These are phyloP conservation scores for Dynastes tityus DNA, from an alignment of 2,888 invertebrate genomes.

Conservation along the genomic window DNA sequence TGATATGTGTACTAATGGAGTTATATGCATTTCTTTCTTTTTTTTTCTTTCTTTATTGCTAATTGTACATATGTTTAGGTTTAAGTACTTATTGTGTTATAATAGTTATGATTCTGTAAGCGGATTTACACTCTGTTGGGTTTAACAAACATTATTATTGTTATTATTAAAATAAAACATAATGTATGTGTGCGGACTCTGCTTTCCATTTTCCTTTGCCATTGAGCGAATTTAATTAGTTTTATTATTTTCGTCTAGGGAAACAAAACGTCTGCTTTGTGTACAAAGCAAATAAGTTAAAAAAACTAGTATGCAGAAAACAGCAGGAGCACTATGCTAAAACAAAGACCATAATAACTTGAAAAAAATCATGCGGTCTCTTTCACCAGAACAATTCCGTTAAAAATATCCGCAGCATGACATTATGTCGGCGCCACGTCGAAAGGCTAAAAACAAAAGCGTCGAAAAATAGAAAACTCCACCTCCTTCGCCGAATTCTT, in stretches of 20 bases:
- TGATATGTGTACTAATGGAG: no score
- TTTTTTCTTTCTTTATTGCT: no score
- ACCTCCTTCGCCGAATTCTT: conserved; percentile 2
- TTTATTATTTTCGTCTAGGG: neutral
- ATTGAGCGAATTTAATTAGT: neutral
- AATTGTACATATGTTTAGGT: no score
- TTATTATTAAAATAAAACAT: no score
- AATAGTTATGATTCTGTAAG: no score
- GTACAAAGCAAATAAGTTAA: neutral
- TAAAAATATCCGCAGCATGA: conserved; percentile 11
- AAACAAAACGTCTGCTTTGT: neutral
- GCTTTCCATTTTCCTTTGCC: no score
- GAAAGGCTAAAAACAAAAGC: conserved; percentile 39
- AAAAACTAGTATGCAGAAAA: neutral
- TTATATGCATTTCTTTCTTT: no score
- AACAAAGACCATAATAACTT: conserved; percentile 6
- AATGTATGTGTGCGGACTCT: no score
- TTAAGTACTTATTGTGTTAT: no score
- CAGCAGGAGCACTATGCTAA: neutral
- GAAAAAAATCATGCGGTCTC: conserved; percentile 1
- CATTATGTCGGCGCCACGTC: conserved; percentile 1
- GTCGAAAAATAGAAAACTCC: conserved; percentile 26
- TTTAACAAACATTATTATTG: no score
- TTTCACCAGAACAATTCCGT: conserved; percentile 36
- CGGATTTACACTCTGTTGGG: no score